Conservation (phyloP, 2,797 vertebrate genomes). For the Glossophaga mutica region DNA sequence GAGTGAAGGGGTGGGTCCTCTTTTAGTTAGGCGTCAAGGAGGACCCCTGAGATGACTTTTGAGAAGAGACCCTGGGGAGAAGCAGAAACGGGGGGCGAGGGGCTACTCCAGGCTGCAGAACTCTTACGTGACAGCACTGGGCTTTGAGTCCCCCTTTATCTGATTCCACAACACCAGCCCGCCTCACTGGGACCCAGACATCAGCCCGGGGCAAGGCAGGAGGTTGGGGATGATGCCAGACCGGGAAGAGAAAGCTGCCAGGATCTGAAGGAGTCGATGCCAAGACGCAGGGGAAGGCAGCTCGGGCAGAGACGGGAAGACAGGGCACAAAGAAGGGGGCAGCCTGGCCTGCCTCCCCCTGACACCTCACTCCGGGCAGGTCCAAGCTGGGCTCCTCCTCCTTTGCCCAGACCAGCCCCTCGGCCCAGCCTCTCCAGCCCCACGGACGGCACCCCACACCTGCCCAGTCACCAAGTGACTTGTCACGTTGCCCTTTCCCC, state of each 20-base stretch:
- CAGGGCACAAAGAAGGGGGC: not conserved
- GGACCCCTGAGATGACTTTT: not conserved
- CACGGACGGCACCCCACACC: accelerated
- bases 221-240: not conserved
- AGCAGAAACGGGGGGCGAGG: not conserved
- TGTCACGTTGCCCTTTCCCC: no score
- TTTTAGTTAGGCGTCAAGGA: not conserved
- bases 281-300: not conserved
- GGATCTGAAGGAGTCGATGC: not conserved
- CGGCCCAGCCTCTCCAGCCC: not conserved
- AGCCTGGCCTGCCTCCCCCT: not conserved
- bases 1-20: not conserved
- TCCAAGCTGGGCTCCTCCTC: not conserved
- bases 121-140: not conserved
- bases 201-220: not conserved
- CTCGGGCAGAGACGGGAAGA: not conserved
- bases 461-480: not conserved
- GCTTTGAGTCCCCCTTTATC: not conserved
- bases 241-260: not conserved
- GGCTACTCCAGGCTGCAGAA: not conserved
- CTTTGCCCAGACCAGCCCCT: not conserved
- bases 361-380: no score
- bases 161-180: not conserved
- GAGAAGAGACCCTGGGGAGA: not conserved
- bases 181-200: not conserved